phyloP scores from a whole-genome alignment of 2,888 invertebrate species.

The Nemoura dubitans region DNA sequence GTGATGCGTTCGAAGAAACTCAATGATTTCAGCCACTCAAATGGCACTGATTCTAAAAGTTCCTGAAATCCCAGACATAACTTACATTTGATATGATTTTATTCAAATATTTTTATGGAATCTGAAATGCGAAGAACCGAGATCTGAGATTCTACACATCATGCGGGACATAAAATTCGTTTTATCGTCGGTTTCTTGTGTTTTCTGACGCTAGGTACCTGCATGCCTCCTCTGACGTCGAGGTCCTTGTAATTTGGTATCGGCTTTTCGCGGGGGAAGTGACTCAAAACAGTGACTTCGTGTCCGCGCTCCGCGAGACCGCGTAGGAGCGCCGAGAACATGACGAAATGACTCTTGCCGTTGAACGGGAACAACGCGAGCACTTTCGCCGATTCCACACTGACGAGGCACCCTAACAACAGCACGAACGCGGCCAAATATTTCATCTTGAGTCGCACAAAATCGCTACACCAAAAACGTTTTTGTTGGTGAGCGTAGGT shows the following conservation, averaged over 20 bases:
- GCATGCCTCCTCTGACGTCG: slow-evolving; percentile 33
- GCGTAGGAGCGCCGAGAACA: slow-evolving; percentile 62
- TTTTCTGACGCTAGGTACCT: background rate
- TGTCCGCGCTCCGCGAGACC: slow-evolving; percentile 64
- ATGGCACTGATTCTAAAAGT: background rate
- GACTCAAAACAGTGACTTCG: slow-evolving; percentile 64
- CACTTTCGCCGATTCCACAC: slow-evolving; percentile 57
- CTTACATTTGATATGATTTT: background rate
- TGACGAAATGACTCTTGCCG: slow-evolving; percentile 63
- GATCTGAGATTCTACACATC: no score
- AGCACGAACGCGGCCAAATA: background rate
- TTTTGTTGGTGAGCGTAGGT: no score
- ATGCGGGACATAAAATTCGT: no score
- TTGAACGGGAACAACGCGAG: slow-evolving; percentile 63
- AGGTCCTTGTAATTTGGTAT: slow-evolving; percentile 58
- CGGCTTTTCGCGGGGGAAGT: slow-evolving; percentile 58
- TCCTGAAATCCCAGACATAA: background rate
- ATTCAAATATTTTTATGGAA: background rate
- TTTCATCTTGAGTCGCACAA: background rate
- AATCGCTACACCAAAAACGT: background rate
- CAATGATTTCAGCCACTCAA: background rate
- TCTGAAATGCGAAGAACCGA: background rate
- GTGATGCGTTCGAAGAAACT: background rate
- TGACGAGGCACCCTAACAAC: background rate
- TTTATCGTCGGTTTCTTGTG: background rate